Evolutionary conservation across 2,797 vertebrate species (phyloP).

Genomic region (Cichlasoma orientale): DNA sequence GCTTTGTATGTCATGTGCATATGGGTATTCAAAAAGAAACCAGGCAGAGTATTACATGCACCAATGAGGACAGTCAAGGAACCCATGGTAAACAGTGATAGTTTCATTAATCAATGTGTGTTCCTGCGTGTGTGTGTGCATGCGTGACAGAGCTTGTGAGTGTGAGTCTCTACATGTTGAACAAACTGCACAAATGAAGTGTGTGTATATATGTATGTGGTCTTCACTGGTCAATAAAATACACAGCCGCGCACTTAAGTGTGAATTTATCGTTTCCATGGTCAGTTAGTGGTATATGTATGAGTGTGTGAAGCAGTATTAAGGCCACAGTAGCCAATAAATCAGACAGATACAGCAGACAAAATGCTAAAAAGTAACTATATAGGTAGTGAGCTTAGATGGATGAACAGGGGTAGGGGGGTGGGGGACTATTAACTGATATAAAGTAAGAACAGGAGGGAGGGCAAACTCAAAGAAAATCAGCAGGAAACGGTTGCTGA

Average conservation of each 20-base stretch:
- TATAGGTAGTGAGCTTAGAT: slow-evolving; percentile 42
- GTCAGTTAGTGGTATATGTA: slow-evolving; percentile 45
- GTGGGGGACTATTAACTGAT: slow-evolving; percentile 57
- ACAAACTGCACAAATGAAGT: slow-evolving; percentile 50
- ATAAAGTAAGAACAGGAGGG: slow-evolving; percentile 61
- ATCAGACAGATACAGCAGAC: slow-evolving; percentile 64
- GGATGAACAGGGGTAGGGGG: slow-evolving; percentile 37
- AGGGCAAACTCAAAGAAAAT: slow-evolving; percentile 60
- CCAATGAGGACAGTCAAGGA: slow-evolving; percentile 26
- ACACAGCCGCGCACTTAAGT: slow-evolving; percentile 33
- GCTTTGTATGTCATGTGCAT: background rate
- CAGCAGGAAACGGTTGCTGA: slow-evolving; percentile 76
- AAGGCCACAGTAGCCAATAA: slow-evolving; percentile 60
- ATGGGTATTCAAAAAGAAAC: slow-evolving; percentile 6
- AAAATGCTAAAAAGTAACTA: slow-evolving; percentile 63
- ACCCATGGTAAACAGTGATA: slow-evolving; percentile 39
- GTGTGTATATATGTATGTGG: slow-evolving; percentile 5
- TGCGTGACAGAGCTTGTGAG: background rate
- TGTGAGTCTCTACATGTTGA: background rate
- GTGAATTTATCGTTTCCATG: slow-evolving; percentile 58
- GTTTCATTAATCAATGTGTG: slow-evolving; percentile 61
- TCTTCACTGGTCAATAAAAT: slow-evolving; percentile 68
- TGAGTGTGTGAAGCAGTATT: slow-evolving; percentile 35
- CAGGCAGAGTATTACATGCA: background rate
- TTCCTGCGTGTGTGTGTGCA: background rate